Evolutionary conservation across 2,797 vertebrate genomes (phyloP), one percentile per base, ranked within the genome.

Genomic region (Phyllotis vaccarum): DNA sequence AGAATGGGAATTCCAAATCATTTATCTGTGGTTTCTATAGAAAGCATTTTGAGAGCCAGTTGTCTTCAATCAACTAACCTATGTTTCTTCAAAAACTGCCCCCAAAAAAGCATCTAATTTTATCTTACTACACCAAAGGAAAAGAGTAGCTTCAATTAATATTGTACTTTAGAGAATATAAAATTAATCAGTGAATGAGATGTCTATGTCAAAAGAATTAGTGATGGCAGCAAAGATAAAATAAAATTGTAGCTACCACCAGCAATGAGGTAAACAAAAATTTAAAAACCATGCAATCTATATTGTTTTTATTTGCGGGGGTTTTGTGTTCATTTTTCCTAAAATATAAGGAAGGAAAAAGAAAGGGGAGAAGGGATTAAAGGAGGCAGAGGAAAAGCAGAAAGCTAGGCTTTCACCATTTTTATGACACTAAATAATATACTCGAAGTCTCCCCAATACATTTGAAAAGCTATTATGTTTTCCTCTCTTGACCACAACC

Each of bases 381-480:
- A 0, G 14, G 27, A 34, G 29, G 16, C 37, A 27, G 3, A 24
- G 19, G 31, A 13, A 6, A 37, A 58, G 24, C 12, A n/a, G 2
- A 29, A 64, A 54, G 34, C 29, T 94, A 46, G 8, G 56, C 43
- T 52, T 91, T 98, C 94, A n/a, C 52, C 49, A 92, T 95, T 93
- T 96, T 80, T 89, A 92, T 95, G 97, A 95, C 13, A 87, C 91
- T 96, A 40, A 52, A 78, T 75, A 95, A 96, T 93, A 64, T 24
- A 83, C 93, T 96, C 92, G 86, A 96, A 96, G 62, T 70, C 88
- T 97, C 95, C 97, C 87, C 96, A 89, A 95, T 92, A 68, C 79
- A 72, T 52, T 64, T 97, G 81, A 96, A 98, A 98, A 91, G 49
- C 80, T 86, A 49, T 94, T 97, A 96, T 97, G 95, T 86, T 97